Percentiles rank a stretch among this genome's conserved stretches.
phyloP scores from a whole-genome alignment of 2,797 vertebrate genomes.

The Sebastes itinus region DNA sequence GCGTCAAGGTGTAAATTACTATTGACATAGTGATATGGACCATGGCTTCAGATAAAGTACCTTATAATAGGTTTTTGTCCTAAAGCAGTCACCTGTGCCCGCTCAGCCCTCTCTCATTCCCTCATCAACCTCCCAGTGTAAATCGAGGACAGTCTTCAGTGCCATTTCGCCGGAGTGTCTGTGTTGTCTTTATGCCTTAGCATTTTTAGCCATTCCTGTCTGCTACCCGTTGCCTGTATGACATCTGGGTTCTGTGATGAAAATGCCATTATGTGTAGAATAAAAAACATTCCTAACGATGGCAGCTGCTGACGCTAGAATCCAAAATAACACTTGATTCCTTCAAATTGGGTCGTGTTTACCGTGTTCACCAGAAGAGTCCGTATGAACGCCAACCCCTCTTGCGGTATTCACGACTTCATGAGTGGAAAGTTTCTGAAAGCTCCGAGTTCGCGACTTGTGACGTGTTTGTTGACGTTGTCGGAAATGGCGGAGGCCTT shows the following conservation, averaged over 20 bases:
- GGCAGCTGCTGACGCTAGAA: neutral
- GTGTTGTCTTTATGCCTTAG: neutral
- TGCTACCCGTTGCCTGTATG: neutral
- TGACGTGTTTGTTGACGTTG: no score
- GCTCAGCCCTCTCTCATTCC: neutral
- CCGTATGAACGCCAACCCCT: no score
- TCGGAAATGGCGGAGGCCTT: no score
- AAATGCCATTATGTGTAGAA: neutral
- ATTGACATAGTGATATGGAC: neutral
- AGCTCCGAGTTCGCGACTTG: no score
- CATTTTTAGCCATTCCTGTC: conserved; percentile 4
- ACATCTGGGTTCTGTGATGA: neutral
- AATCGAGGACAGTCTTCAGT: neutral
- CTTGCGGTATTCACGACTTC: no score
- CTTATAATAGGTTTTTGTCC: neutral
- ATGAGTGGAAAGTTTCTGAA: no score
- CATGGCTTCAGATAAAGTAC: conserved; percentile 1
- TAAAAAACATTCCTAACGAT: neutral
- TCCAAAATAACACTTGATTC: neutral
- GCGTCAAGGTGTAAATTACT: neutral
- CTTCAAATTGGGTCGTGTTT: neutral
- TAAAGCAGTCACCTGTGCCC: conserved; percentile 1
- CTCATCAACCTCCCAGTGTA: neutral
- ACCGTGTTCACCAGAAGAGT: no score
- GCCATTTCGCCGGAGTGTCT: neutral